Conservation (phyloP, 1,140 invertebrate genomes). For the Drosophila neocordata region DNA sequence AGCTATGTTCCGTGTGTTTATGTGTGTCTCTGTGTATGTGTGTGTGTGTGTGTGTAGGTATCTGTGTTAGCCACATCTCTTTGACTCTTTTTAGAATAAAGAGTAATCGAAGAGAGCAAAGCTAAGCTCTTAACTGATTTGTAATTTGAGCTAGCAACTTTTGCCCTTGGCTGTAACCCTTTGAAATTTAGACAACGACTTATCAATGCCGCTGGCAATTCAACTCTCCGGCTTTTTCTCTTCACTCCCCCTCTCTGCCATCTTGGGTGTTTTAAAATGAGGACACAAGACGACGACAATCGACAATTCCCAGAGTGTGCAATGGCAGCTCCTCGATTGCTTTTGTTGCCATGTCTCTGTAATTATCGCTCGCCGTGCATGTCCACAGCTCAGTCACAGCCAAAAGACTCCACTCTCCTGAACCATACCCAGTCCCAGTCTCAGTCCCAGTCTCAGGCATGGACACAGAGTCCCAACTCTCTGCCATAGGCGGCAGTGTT, state of each 20-base stretch:
- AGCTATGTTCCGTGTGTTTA: constrained; percentile 48
- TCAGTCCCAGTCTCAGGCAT: constrained; percentile 18
- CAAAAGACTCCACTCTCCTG: neutral
- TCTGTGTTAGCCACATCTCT: constrained; percentile 52
- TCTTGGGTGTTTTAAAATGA: constrained; percentile 43
- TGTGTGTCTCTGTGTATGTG: constrained; percentile 22
- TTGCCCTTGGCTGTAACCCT: constrained; percentile 58
- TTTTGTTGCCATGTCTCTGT: constrained; percentile 71
- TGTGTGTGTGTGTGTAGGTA: constrained; percentile 35
- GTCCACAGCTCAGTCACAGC: constrained; percentile 29
- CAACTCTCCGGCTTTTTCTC: constrained; percentile 3
- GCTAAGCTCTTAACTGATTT: constrained; percentile 29
- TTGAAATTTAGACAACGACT: constrained; percentile 32
- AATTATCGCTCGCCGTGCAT: constrained; percentile 69
- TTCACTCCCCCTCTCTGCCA: neutral
- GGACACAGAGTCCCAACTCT: constrained; percentile 14
- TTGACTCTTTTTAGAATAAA: constrained; percentile 68
- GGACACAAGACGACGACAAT: constrained; percentile 43
- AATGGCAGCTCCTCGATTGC: constrained; percentile 53
- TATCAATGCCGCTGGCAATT: too few relatives aligned
- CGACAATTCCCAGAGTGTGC: constrained; percentile 41
- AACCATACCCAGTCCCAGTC: constrained; percentile 14
- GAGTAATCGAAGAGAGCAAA: constrained; percentile 35
- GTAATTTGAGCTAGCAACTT: constrained; percentile 41
- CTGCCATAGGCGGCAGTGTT: constrained; percentile 59